Conservation (phyloP, 1,140 invertebrate genomes). For the Diprion similis region DNA sequence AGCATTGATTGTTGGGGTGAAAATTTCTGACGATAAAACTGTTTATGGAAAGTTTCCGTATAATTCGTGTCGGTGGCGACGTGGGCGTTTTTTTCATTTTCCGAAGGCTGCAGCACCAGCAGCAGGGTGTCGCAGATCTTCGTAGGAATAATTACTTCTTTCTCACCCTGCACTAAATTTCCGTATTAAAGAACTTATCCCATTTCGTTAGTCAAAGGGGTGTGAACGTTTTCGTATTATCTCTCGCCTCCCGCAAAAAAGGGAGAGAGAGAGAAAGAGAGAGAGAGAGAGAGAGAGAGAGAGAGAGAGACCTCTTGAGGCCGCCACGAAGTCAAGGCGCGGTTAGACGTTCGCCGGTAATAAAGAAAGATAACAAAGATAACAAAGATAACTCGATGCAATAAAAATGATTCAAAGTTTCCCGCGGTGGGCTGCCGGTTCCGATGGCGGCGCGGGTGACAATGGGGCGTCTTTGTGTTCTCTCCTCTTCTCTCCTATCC, state of each 20-base stretch:
- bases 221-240: conserved; percentile 64
- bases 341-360: conserved; percentile 60
- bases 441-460: conserved; percentile 62
- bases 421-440: conserved; percentile 62
- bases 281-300: neutral
- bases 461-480: conserved; percentile 61
- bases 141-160: no score
- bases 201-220: conserved; percentile 63
- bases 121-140: no score
- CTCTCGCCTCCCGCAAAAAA: conserved; percentile 33
- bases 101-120: neutral
- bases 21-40: no score
- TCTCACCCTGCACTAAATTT: conserved; percentile 51
- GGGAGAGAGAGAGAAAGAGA: neutral
- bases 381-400: conserved; percentile 66
- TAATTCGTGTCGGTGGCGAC: neutral
- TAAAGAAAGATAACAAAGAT: conserved; percentile 30
- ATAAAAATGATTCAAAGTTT: conserved; percentile 66
- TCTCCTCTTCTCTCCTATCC: conserved; percentile 31
- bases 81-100: neutral
- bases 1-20: no score
- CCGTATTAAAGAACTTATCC: conserved; percentile 65
- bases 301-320: neutral
- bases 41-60: no score
- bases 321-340: conserved; percentile 26